A percentile compares a stretch with the other conserved stretches of the same genome.
Conservation (phyloP, 2,888 invertebrate genomes). For the Muschampia plurimacula region DNA sequence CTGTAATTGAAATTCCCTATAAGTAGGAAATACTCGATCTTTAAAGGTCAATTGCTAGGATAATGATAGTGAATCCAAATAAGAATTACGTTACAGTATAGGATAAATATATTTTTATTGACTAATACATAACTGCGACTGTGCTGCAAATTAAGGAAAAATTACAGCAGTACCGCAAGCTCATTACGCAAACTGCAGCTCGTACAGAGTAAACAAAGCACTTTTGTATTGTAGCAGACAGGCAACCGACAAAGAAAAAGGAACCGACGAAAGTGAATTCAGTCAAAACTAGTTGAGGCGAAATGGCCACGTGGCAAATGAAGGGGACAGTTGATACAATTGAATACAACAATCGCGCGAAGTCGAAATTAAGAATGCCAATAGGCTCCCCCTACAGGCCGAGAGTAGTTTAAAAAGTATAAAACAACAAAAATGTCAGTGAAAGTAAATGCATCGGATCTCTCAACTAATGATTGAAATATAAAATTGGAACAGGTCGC, state of each 20-base stretch:
- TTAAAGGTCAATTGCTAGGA: neutral
- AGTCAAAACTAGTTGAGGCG: constrained; percentile 34
- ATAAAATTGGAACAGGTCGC: constrained; percentile 79
- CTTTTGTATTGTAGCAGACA: neutral
- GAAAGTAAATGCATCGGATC: constrained; percentile 67
- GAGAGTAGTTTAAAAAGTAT: constrained; percentile 33
- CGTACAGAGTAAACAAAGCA: constrained; percentile 5
- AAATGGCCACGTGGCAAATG: constrained; percentile 32
- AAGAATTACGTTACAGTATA: neutral
- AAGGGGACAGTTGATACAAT: constrained; percentile 18
- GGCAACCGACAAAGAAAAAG: no score
- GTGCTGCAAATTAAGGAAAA: neutral
- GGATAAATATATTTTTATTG: neutral
- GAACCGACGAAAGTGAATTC: constrained; percentile 44
- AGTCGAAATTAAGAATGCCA: constrained; percentile 35
- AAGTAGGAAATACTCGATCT: constrained; percentile 1
- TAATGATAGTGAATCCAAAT: constrained; percentile 8
- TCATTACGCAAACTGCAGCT: constrained; percentile 15
- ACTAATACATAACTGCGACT: neutral
- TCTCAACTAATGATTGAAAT: constrained; percentile 67
- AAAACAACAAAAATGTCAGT: constrained; percentile 55
- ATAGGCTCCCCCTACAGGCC: constrained; percentile 33
- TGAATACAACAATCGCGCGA: constrained; percentile 17
- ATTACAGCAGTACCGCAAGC: constrained; percentile 7
- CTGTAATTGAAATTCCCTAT: constrained; percentile 3